Evolutionary conservation across 1,140 invertebrate species (phyloP).

Genomic region (Ceratosolen fusciceps): DNA sequence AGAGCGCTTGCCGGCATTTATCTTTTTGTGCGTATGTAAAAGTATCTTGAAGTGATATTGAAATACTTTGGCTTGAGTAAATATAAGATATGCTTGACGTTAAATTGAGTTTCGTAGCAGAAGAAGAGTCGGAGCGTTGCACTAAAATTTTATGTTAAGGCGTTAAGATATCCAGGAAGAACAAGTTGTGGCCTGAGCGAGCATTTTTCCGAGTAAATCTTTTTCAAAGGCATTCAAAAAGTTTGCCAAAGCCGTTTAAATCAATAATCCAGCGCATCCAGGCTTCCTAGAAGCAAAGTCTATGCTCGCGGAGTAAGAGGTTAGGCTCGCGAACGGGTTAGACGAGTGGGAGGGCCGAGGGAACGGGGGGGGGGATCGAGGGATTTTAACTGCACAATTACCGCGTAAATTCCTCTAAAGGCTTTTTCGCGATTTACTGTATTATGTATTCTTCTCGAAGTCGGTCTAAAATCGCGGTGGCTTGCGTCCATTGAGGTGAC

Average conservation of each 20-base stretch:
- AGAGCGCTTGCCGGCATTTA: no score
- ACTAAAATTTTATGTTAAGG: conserved; percentile 25
- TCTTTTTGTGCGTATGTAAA: not conserved
- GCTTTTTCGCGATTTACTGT: not conserved
- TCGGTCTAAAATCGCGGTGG: conserved; percentile 23
- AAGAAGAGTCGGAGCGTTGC: not conserved
- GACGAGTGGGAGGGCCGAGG: no score
- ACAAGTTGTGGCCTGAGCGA: not conserved
- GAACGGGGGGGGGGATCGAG: no score
- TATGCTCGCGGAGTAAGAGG: conserved; percentile 31
- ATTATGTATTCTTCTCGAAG: not conserved
- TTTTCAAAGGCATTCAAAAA: not conserved
- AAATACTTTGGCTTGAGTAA: not conserved
- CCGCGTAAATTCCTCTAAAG: conserved; percentile 28
- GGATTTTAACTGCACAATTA: not conserved
- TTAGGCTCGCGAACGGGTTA: no score
- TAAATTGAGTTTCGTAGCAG: not conserved
- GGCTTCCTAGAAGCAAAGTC: conserved; percentile 12
- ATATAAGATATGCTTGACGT: not conserved
- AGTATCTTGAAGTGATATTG: no score
- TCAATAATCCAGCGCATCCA: conserved; percentile 21
- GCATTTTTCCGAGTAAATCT: not conserved
- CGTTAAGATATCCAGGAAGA: not conserved
- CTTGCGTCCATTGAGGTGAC: conserved; percentile 26
- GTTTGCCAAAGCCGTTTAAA: conserved; percentile 17